Evolutionary conservation across 2,797 vertebrate species (phyloP).

Genomic region (Hybognathus amarus): DNA sequence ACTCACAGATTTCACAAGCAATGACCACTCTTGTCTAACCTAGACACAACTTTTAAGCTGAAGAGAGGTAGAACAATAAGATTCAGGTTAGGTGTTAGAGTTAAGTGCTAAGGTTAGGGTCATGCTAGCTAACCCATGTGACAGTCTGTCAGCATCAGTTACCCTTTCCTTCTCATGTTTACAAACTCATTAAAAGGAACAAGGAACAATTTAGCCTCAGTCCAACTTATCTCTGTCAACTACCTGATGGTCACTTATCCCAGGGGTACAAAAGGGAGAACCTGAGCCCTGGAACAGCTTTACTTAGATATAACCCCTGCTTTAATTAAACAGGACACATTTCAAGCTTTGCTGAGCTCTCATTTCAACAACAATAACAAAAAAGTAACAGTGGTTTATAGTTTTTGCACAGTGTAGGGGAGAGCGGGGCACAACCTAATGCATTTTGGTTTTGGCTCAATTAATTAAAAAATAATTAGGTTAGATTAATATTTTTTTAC

Average conservation of each 20-base stretch:
- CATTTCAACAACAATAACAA: neutral
- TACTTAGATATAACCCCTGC: constrained; percentile 11
- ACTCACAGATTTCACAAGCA: neutral
- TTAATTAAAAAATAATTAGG: no score
- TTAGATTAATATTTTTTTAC: no score
- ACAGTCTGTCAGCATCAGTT: constrained; percentile 51
- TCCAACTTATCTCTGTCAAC: constrained; percentile 29
- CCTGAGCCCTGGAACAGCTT: neutral
- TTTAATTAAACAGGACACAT: constrained; percentile 22
- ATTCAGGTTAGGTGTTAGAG: constrained; percentile 11
- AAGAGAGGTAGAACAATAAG: neutral
- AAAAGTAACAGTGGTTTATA: neutral
- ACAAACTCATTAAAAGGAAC: constrained; percentile 52
- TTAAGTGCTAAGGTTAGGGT: constrained; percentile 8
- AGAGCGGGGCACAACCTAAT: no score
- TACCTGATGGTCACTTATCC: constrained; percentile 36
- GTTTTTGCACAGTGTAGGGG: no score
- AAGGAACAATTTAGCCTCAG: constrained; percentile 50
- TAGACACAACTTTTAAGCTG: neutral
- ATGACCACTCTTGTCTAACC: neutral
- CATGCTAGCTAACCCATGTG: constrained; percentile 5
- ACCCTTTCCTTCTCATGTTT: constrained; percentile 46
- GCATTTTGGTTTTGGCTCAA: no score
- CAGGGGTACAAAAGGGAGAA: constrained; percentile 16
- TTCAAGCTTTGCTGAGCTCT: neutral